Base-by-base conservation (phyloP, 2,888 invertebrate genomes). In the Tetragonula carbonaria region DNA sequence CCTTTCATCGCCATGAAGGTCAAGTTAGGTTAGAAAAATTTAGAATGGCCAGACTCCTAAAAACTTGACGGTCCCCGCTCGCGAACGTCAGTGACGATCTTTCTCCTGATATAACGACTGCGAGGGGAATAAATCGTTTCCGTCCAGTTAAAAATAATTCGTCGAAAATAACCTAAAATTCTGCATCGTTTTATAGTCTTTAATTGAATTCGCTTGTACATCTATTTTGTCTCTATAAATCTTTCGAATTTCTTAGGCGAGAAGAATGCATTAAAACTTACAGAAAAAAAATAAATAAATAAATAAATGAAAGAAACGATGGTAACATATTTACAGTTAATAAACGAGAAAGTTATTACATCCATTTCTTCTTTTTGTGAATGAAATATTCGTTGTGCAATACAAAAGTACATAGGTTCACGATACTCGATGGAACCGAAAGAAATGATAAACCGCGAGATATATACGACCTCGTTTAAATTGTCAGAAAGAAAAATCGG, bases 1-100 rank as follows among this genome's bases (percentile, higher is more conserved):
- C 88, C 87, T 89, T 91, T 87, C 86, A 81, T 89, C 80, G 80
- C 84, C 84, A 71, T 88, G 90, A 92, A 91, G 93, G 92, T 90
- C 91, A 90, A 90, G 84, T 86, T 86, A 85, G 87, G 81, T 75
- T 88, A 86, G 87, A 79, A 90, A 89, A 89, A 78, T 82, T 65
- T 74, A 62, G 51, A 63, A 79, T 53, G 66, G 50, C 72, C 66
- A 21, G 72, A 53, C 78, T 80, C 53, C 63, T 50, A 76, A 72
- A 85, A 79, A 74, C 79, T 71, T 33, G 45, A 45, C 59, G 55
- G 73, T 53, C 72, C 8, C 8, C 63, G 62, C 38, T 53, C 63
- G 57, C 28, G 2, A 13, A 72, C 72, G 11, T 73, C 23, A 53
- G 4, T 51, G 38, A 57, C 50, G 21, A 70, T 70, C 74, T 73